Evolutionary conservation across 2,113 vertebrate species (phyloP), one percentile per base, ranked within the genome.

Genomic region (Cricetomys ansorgei): DNA sequence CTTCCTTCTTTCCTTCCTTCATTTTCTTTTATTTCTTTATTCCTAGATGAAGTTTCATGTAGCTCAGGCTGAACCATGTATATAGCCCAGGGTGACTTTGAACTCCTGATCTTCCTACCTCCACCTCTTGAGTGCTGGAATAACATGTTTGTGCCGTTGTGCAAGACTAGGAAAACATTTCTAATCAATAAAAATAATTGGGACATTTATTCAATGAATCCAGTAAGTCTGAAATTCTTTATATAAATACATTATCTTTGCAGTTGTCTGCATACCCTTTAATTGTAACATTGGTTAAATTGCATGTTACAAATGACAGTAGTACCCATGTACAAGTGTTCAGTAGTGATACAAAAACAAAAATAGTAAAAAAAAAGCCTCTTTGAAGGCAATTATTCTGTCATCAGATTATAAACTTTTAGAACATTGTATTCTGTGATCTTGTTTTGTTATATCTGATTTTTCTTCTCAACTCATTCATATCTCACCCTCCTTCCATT

Each of bases 241-340:
- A 92, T 48, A 43, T 1, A 17, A 31, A 64, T 34, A 64, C 65
- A 86, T 94, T 16, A 72, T 45, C 48, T 86, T 86, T 89, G 62
- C 34, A 15, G 43, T n/a, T 88, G 72, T 59, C 94, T 45, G 11
- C 48, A 21, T 89, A 29, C 31, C 53, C 65, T 96, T 94, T 98
- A 69, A 37, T 43, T 55, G 34, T 80, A 95, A 97, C 95, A 45
- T 83, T 4, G 94, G 96, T 88, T 94, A 53, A 94, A 81, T 76
- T 23, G 3, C 25, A 43, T 37, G 62, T 83, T 91, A 95, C 57
- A 96, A 85, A 84, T 72, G 70, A 93, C 43, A 90, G 57, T 73
- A 84, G 83, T 91, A 55, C 45, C 40, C 27, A 17, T 80, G 37
- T 64, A 8, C 23, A 81, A 72, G 59, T 89, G 45, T 70, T 97